Base-by-base conservation (phyloP, 2,888 invertebrate species). In the Luperina testacea region DNA sequence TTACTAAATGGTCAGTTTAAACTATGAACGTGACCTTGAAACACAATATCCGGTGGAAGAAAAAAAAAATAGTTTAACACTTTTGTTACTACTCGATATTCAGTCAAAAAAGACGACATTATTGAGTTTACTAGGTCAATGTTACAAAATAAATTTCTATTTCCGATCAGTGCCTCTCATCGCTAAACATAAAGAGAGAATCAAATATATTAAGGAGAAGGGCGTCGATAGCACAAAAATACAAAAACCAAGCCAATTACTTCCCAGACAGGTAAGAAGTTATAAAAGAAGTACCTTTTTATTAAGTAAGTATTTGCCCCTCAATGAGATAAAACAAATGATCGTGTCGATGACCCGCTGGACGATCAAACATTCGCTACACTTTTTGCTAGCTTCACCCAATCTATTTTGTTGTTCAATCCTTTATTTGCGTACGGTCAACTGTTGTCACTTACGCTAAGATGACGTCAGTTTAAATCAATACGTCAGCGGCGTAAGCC, bases 81-180 rank as follows among this genome's bases (percentile, higher is more conserved):
- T 68, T 79, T 67, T 57, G 24, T 53, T 32, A 63, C 48, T 32
- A n/a, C 57, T 48, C 48, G 2, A 11, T 74, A 61, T 82, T 71
- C 57, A 38, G 6, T 27, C 4, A 32, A n/a, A 74, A 68, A 45
- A 51, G 3, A 61, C 64, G 17, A 38, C n/a, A 32, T 11, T n/a
- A 57, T 70, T 4, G n/a, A 72, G 81, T 72, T 85, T 61, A 85
- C 69, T 42, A 48, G 75, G 69, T 81, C 85, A 83, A 63, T 71
- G 81, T 72, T 32, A 75, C 1, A 48, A 64, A 63, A 38, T 20
- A 45, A 65, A 27, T 69, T 42, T 38, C 2, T 20, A 61, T 42
- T 70, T 27, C 2, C 3, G 24, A 59, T 69, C 24, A 4, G 8
- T 61, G 11, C 11, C 7, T 48, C 53, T 64, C 53, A 57, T 63